Percentiles rank a stretch among this genome's conserved stretches.
phyloP scores from a whole-genome alignment of 1,140 invertebrate species.

The Galleria mellonella region DNA sequence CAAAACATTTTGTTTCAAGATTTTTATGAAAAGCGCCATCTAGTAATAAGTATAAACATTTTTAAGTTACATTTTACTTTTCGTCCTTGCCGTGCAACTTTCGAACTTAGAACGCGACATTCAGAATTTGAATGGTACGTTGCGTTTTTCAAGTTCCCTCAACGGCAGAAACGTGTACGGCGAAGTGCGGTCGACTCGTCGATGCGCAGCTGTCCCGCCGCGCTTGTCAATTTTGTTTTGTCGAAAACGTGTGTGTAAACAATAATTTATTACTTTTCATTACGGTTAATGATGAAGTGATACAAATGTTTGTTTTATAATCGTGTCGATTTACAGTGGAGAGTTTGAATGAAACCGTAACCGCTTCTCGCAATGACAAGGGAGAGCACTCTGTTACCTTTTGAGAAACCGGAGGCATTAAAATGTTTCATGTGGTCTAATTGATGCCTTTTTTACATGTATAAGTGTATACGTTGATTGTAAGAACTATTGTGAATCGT shows the following conservation, averaged over 20 bases:
- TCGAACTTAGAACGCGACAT: slow-evolving; percentile 54
- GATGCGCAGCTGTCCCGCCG: slow-evolving; percentile 65
- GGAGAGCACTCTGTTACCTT: slow-evolving; percentile 70
- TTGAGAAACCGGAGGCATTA: slow-evolving; percentile 71
- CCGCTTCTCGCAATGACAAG: slow-evolving; percentile 72
- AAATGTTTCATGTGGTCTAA: slow-evolving; percentile 69
- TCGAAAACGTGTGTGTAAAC: slow-evolving; percentile 69
- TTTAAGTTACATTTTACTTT: slow-evolving; percentile 28
- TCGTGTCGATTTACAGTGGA: slow-evolving; percentile 56
- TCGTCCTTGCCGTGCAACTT: slow-evolving; percentile 46
- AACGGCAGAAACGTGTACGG: slow-evolving; percentile 67
- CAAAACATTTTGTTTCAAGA: no score
- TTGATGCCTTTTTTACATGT: slow-evolving; percentile 48
- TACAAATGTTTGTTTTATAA: slow-evolving; percentile 61
- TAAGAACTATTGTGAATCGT: slow-evolving; percentile 66
- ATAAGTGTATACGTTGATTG: slow-evolving; percentile 65
- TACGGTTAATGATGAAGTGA: slow-evolving; percentile 60
- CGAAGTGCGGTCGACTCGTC: slow-evolving; percentile 72
- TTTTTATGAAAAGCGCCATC: slow-evolving; percentile 16
- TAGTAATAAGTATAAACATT: slow-evolving; percentile 2
- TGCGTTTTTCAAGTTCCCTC: slow-evolving; percentile 13
- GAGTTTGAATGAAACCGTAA: slow-evolving; percentile 47
- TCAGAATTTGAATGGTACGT: slow-evolving; percentile 60
- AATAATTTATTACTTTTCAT: slow-evolving; percentile 68
- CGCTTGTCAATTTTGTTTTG: slow-evolving; percentile 61